Evolutionary conservation across 2,797 vertebrate species (phyloP).

Genomic region (Liasis olivaceus): DNA sequence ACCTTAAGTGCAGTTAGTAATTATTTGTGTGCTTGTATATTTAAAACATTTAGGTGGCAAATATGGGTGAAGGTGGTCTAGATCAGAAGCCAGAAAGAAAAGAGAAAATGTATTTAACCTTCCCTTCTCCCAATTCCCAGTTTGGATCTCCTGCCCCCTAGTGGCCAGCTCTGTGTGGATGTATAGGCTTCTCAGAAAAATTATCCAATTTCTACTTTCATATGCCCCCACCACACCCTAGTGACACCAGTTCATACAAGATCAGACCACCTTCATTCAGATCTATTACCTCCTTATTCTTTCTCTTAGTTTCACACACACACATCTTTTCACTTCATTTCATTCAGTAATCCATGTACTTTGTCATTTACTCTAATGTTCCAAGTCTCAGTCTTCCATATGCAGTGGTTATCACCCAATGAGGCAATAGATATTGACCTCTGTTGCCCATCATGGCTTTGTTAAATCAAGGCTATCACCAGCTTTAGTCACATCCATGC

Average conservation of each 20-base stretch:
- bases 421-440: not conserved
- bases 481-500: not conserved
- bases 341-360: not conserved
- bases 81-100: not conserved
- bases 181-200: not conserved
- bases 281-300: not conserved
- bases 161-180: not conserved
- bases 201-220: not conserved
- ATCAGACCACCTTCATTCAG: not conserved
- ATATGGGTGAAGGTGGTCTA: not conserved
- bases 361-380: not conserved
- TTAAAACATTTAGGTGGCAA: not conserved
- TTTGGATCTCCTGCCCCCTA: not conserved
- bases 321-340: not conserved
- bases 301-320: not conserved
- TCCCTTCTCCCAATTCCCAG: not conserved
- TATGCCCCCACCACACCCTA: not conserved
- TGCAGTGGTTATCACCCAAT: not conserved
- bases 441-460: not conserved
- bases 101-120: not conserved
- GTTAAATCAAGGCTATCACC: not conserved
- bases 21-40: not conserved
- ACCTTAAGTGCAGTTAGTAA: not conserved
- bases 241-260: not conserved
- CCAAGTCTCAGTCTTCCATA: not conserved